A percentile compares a stretch with the other conserved stretches of the same genome.
These are phyloP conservation scores for Platerodrilus igneus DNA, from an alignment of 2,888 invertebrate genomes.

Conservation along the genomic window DNA sequence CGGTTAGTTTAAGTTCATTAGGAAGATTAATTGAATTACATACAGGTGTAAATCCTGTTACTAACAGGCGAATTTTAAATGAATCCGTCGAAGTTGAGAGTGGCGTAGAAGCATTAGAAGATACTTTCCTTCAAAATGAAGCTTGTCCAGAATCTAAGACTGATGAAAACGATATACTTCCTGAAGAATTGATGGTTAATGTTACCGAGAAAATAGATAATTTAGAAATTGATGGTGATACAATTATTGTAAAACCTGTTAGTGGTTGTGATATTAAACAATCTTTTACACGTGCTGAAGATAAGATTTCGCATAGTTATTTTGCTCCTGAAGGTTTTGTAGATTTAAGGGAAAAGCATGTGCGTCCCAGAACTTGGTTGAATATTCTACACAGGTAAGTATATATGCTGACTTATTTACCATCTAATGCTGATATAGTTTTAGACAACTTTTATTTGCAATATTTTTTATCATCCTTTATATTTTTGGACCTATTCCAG, in stretches of 20 bases:
- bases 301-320: constrained; percentile 29
- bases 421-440: constrained; percentile 9
- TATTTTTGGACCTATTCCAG: constrained; percentile 20
- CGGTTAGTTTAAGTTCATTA: constrained; percentile 31
- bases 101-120: constrained; percentile 42
- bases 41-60: constrained; percentile 37
- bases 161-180: constrained; percentile 8
- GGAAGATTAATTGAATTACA: constrained; percentile 41
- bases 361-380: constrained; percentile 6
- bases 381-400: constrained; percentile 11
- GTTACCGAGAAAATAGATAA: constrained; percentile 15
- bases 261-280: constrained; percentile 28
- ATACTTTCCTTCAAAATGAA: constrained; percentile 22
- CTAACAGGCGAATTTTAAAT: constrained; percentile 27
- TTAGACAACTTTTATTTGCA: constrained; percentile 9
- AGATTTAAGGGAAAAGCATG: constrained; percentile 36
- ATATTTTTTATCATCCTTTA: constrained; percentile 20
- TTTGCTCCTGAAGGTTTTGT: constrained; percentile 43
- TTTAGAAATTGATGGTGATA: constrained; percentile 18
- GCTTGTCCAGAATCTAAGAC: neutral
- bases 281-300: constrained; percentile 25
- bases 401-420: constrained; percentile 1
- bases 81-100: constrained; percentile 39
- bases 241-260: constrained; percentile 18
- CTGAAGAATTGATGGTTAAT: no score